Percentiles rank a stretch among this genome's conserved stretches.
Evolutionary conservation across 2,113 vertebrate genomes (phyloP).

Genomic region (Tychaedon coryphoeus): DNA sequence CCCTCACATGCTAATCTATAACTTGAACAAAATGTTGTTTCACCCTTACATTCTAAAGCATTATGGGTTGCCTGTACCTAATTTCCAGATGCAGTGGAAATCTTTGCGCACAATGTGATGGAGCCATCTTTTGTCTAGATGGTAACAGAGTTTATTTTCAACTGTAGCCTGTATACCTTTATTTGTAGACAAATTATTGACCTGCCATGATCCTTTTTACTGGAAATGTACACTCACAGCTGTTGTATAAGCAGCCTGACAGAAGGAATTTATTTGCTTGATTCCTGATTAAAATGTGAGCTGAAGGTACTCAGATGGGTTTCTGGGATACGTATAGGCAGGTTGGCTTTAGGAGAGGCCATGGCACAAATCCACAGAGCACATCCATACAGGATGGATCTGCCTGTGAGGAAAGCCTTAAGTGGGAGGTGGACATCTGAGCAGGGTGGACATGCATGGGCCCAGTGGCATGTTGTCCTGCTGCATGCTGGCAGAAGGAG

Average conservation of each 20-base stretch:
- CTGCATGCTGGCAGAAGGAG: accelerated
- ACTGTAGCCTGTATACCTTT: background rate
- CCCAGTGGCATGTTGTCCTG: background rate
- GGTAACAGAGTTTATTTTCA: background rate
- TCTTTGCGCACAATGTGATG: background rate
- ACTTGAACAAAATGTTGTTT: background rate
- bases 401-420: background rate
- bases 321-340: background rate
- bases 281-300: background rate
- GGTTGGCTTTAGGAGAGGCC: background rate
- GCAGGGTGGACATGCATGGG: accelerated
- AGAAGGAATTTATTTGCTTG: background rate
- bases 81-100: background rate
- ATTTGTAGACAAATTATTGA: background rate
- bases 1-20: background rate
- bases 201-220: background rate
- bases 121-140: background rate
- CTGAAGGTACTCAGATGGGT: background rate
- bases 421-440: background rate
- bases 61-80: background rate
- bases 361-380: background rate
- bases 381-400: accelerated
- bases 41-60: background rate
- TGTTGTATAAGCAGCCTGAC: background rate
- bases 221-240: accelerated